Conservation (phyloP, 2,113 vertebrate species). For the Mustelus asterias region DNA sequence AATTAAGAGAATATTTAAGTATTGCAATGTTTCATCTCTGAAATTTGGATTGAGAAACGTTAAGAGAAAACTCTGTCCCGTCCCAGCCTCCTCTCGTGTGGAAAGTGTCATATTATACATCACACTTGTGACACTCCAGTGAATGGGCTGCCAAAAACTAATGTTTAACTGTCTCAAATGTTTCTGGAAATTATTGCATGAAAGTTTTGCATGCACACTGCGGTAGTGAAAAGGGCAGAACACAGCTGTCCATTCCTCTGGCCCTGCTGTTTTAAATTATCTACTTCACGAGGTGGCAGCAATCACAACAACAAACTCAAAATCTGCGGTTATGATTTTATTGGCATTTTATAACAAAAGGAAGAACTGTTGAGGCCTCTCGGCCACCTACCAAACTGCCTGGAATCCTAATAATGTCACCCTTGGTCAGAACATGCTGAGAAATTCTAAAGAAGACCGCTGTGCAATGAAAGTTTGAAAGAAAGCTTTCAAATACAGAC, state of each 20-base stretch:
- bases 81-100: neutral
- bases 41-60: neutral
- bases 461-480: slow-evolving; percentile 37
- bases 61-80: neutral
- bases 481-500: neutral
- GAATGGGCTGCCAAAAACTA: neutral
- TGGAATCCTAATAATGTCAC: slow-evolving; percentile 37
- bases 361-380: slow-evolving; percentile 33
- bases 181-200: slow-evolving; percentile 29
- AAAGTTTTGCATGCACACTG: neutral
- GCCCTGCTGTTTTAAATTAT: slow-evolving; percentile 25
- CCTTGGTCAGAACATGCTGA: slow-evolving; percentile 36
- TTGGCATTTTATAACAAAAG: neutral
- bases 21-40: neutral
- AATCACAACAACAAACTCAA: slow-evolving; percentile 25
- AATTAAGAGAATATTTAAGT: neutral
- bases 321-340: slow-evolving; percentile 15
- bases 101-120: neutral
- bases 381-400: slow-evolving; percentile 38
- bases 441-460: slow-evolving; percentile 39
- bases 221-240: slow-evolving; percentile 17
- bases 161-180: slow-evolving; percentile 6
- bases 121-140: neutral
- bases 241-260: neutral
- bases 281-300: slow-evolving; percentile 19